Conservation (phyloP, 2,888 invertebrate genomes). For the Neoscelio sp. region DNA sequence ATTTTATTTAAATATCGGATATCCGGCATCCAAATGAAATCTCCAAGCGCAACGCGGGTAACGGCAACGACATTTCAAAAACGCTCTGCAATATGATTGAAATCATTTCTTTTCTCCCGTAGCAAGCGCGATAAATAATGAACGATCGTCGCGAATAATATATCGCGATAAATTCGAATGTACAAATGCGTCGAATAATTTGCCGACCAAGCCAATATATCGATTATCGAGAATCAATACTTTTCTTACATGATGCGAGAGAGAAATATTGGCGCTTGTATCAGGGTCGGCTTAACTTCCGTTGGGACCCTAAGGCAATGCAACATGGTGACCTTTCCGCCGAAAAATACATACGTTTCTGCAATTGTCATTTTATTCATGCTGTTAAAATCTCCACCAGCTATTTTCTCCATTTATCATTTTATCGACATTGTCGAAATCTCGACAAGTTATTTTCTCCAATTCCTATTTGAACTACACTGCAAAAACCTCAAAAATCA, state of each 20-base stretch:
- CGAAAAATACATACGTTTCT: too few species aligned
- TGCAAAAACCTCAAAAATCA: too few species aligned
- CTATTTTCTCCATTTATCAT: too few species aligned
- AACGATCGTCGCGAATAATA: constrained; percentile 4
- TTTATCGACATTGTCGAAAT: too few species aligned
- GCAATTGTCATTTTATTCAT: too few species aligned
- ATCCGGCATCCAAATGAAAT: constrained; percentile 27
- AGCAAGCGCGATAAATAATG: too few species aligned
- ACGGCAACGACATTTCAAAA: constrained; percentile 2
- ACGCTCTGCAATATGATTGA: constrained; percentile 7
- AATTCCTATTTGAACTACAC: too few species aligned
- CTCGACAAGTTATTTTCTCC: too few species aligned
- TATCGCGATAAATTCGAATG: constrained; percentile 10
- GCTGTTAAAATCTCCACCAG: too few species aligned
- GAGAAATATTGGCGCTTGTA: constrained; percentile 10
- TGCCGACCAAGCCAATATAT: constrained; percentile 5
- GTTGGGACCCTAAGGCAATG: too few species aligned
- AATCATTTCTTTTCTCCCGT: neutral
- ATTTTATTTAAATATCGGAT: constrained; percentile 44
- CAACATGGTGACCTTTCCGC: too few species aligned
- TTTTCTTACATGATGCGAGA: neutral
- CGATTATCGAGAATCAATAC: constrained; percentile 40
- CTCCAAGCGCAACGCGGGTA: constrained; percentile 13
- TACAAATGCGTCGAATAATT: constrained; percentile 31
- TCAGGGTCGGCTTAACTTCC: too few species aligned